Evolutionary conservation across 1,140 invertebrate genomes (phyloP).

Genomic region (Venturia canescens): DNA sequence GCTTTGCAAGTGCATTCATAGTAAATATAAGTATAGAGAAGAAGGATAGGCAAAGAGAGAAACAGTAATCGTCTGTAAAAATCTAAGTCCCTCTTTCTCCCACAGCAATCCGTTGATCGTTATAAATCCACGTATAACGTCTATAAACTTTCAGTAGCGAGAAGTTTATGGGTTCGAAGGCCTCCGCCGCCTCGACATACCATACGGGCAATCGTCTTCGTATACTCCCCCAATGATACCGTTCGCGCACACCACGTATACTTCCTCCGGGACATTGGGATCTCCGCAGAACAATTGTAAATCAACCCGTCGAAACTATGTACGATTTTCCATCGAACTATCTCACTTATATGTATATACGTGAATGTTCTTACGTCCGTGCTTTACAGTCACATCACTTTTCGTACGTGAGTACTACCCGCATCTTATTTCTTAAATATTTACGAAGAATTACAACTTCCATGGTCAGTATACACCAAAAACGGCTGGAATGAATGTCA

Average conservation of each 20-base stretch:
- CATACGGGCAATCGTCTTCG: conserved; percentile 1
- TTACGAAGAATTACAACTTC: conserved; percentile 4
- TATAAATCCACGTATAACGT: conserved; percentile 70
- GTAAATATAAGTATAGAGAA: background rate
- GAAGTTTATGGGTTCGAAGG: conserved; percentile 61
- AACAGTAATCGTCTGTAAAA: conserved; percentile 45
- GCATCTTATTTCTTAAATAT: background rate
- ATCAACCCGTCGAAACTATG: conserved; percentile 57
- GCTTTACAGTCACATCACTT: background rate
- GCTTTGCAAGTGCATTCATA: background rate
- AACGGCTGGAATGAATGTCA: too few species aligned
- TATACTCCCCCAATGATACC: conserved; percentile 47
- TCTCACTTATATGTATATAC: background rate
- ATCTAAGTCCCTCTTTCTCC: conserved; percentile 8
- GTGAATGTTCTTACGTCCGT: conserved; percentile 19
- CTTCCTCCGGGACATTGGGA: conserved; percentile 61
- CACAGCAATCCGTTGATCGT: conserved; percentile 68
- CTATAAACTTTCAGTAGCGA: conserved; percentile 68
- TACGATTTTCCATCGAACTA: conserved; percentile 45
- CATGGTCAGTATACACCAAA: too few species aligned
- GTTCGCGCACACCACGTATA: background rate
- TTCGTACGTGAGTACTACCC: background rate
- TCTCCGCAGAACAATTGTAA: conserved; percentile 66
- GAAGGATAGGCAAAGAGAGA: background rate
- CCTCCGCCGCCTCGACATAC: background rate